These are phyloP conservation scores for Scleropages formosus DNA, from an alignment of 2,797 vertebrate species.

Conservation along the genomic window DNA sequence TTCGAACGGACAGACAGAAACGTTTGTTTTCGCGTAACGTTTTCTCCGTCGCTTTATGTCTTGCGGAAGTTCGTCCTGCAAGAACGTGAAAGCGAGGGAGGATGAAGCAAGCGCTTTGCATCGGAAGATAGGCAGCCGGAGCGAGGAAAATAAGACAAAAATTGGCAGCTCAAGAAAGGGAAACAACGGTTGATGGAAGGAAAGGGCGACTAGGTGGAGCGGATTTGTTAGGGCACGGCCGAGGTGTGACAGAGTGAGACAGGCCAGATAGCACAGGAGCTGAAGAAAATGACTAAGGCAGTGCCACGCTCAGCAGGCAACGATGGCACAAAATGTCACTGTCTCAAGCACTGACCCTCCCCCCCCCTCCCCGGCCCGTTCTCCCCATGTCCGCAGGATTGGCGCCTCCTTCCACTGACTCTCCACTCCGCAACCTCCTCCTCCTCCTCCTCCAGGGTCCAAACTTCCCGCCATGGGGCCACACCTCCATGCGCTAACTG, in stretches of 20 bases:
- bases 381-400: slow-evolving; percentile 35
- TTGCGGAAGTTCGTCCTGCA: neutral
- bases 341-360: neutral
- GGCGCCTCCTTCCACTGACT: neutral
- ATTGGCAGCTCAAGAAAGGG: neutral
- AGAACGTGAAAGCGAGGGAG: neutral
- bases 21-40: neutral
- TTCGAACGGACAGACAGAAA: neutral
- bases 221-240: neutral
- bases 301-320: neutral
- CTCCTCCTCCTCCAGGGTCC: slow-evolving; percentile 29
- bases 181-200: neutral
- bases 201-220: neutral
- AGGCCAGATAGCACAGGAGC: neutral
- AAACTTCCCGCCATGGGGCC: slow-evolving; percentile 32
- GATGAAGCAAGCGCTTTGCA: neutral
- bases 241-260: neutral
- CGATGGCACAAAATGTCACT: neutral
- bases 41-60: neutral
- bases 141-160: neutral
- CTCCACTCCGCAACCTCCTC: slow-evolving; percentile 20
- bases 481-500: slow-evolving; percentile 30
- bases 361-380: slow-evolving; percentile 11
- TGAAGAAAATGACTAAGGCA: neutral
- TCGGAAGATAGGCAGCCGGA: neutral